phyloP scores from a whole-genome alignment of 2,113 vertebrate genomes.

The Myrmecophaga tridactyla region DNA sequence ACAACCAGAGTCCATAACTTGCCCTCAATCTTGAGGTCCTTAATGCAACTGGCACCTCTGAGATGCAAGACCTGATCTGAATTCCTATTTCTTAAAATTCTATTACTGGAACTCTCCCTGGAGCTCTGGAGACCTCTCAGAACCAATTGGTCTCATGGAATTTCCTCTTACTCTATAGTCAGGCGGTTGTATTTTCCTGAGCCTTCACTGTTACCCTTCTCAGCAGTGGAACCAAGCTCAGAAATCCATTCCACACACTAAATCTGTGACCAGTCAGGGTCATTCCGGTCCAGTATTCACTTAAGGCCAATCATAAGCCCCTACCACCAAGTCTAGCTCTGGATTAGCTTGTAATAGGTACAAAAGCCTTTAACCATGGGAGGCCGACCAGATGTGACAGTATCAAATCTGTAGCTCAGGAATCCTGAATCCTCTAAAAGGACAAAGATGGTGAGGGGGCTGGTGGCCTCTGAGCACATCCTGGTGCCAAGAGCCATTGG shows the following conservation, averaged over 20 bases:
- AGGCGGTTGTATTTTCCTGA: not conserved
- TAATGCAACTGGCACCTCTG: not conserved
- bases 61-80: not conserved
- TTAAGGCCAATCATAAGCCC: not conserved
- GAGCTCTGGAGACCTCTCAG: not conserved
- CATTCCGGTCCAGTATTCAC: not conserved
- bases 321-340: not conserved
- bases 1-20: not conserved
- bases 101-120: not conserved
- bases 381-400: not conserved
- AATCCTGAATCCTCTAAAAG: not conserved
- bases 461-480: not conserved
- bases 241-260: fast-evolving
- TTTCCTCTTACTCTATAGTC: too few species aligned
- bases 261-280: not conserved
- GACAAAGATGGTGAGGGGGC: not conserved
- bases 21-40: not conserved
- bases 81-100: not conserved
- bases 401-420: not conserved
- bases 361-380: not conserved
- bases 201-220: not conserved
- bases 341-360: not conserved
- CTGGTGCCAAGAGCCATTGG: not conserved
- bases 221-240: not conserved
- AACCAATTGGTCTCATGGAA: not conserved